Evolutionary conservation across 35 echinoderm and acorn worm genomes (phyloP), one percentile per base, ranked within the genome.

Genomic region (Chiridota heheva): DNA sequence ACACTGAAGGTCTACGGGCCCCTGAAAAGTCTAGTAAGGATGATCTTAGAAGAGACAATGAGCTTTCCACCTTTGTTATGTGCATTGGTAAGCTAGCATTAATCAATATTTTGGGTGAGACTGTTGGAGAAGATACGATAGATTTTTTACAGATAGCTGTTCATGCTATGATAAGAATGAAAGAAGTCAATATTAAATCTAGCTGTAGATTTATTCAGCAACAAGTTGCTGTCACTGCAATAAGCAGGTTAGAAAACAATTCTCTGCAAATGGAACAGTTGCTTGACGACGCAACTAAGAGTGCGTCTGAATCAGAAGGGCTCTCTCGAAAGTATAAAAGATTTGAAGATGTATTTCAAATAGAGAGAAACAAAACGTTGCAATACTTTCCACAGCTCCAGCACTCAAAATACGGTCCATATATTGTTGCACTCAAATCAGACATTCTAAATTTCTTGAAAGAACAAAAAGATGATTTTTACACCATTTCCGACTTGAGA

Each of bases 161-260:
- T 7, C 70, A 73, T 47, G 70, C 70, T n/a, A 33, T 73, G n/a
- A 73, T 73, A 16, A 20, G 70, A 13, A 73, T 73, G 70, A 73
- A 73, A 32, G 38, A 73, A 49, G 70, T 73, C 2, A 27, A 49
- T 41, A 17, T 73, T n/a, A 42, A 73, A 12, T 73, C 70, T 26
- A 42, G 55, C 27, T 73, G 70, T 36, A 73, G 70, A 32, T 49
- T 73, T 16, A 28, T 73, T 3, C 70, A 73, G 32, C 70, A 73
- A 32, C 40, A 44, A 10, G 70, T 73, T 29, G 46, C 70, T 13
- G 40, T 73, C 0, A 73, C 70, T 0, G 70, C 70, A 15, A 44
- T 32, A 28, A 44, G 36, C 31, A 73, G 70, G 35, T 49, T 49
- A 24, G 55, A 73, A 43, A 46, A 49, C 10, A 49, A 44, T 46